A percentile compares a stretch with the other conserved stretches of the same genome.
Conservation (phyloP, 2,888 invertebrate species). For the Agrilus mali region DNA sequence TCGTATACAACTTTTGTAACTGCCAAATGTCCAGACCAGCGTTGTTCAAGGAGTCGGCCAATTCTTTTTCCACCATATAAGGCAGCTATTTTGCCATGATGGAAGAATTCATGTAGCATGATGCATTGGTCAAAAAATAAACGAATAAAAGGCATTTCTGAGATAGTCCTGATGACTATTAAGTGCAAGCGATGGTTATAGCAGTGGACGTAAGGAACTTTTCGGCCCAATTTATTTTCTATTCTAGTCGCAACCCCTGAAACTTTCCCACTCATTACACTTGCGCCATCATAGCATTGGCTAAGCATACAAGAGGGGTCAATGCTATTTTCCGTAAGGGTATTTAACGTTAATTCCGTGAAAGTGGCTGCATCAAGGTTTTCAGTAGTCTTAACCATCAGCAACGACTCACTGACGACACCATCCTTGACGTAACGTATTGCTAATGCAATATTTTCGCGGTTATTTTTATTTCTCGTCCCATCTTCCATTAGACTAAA, state of each 20-base stretch:
- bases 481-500: too few species aligned
- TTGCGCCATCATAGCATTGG: conserved; percentile 9
- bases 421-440: too few species aligned
- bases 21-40: conserved; percentile 7
- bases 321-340: conserved; percentile 5
- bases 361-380: conserved; percentile 6
- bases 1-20: conserved; percentile 9
- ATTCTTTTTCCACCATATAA: conserved; percentile 7
- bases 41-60: conserved; percentile 6
- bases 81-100: conserved; percentile 3
- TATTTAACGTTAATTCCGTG: conserved; percentile 5
- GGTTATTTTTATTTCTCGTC: too few species aligned
- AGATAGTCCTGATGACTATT: conserved; percentile 2
- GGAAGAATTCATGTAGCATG: conserved; percentile 6
- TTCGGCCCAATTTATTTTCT: conserved; percentile 5
- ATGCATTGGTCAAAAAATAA: conserved; percentile 6
- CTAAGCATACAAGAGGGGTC: conserved; percentile 4
- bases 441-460: too few species aligned
- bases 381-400: too few species aligned
- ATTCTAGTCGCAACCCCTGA: conserved; percentile 1
- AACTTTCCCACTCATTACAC: conserved; percentile 3
- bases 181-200: conserved; percentile 3
- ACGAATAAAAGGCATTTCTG: conserved; percentile 4
- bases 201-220: conserved; percentile 5
- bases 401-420: too few species aligned